A percentile compares a stretch with the other conserved stretches of the same genome.
phyloP scores from a whole-genome alignment of 1,140 invertebrate species.

The Gonioctena quinquepunctata region DNA sequence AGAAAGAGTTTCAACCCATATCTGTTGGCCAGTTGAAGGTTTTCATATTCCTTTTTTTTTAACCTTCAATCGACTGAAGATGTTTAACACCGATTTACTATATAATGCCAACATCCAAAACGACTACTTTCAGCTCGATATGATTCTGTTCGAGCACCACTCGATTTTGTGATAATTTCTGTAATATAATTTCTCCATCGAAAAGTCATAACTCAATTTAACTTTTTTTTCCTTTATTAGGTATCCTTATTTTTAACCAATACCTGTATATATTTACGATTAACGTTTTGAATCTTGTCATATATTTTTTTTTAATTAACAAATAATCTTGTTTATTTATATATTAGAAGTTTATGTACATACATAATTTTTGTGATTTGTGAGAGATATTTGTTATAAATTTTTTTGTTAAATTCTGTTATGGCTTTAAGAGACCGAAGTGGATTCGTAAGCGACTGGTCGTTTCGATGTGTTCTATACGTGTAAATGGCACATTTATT shows the following conservation, averaged over 20 bases:
- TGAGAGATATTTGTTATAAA: conserved; percentile 20
- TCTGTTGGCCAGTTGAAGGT: too few species aligned
- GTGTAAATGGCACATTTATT: conserved; percentile 32
- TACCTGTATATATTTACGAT: conserved; percentile 24
- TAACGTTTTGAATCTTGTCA: conserved; percentile 8
- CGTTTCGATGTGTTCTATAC: conserved; percentile 17
- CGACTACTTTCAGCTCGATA: conserved; percentile 22
- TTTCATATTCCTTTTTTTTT: too few species aligned
- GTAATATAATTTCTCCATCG: conserved; percentile 26
- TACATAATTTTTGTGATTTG: conserved; percentile 21
- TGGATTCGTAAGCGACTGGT: conserved; percentile 8
- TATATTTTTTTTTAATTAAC: conserved; percentile 25
- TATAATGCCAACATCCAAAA: too few species aligned
- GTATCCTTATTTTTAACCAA: conserved; percentile 17
- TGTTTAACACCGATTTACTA: too few species aligned
- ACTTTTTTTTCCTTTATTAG: conserved; percentile 24
- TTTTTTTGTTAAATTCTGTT: conserved; percentile 36
- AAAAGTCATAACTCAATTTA: conserved; percentile 44
- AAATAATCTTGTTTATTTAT: conserved; percentile 26
- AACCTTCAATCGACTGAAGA: too few species aligned
- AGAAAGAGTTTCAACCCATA: too few species aligned
- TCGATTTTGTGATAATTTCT: conserved; percentile 44
- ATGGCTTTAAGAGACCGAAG: conserved; percentile 30
- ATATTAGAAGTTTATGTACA: conserved; percentile 23
- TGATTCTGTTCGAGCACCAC: neutral